phyloP scores from a whole-genome alignment of 2,888 invertebrate genomes.

The Tortrix viridana region DNA sequence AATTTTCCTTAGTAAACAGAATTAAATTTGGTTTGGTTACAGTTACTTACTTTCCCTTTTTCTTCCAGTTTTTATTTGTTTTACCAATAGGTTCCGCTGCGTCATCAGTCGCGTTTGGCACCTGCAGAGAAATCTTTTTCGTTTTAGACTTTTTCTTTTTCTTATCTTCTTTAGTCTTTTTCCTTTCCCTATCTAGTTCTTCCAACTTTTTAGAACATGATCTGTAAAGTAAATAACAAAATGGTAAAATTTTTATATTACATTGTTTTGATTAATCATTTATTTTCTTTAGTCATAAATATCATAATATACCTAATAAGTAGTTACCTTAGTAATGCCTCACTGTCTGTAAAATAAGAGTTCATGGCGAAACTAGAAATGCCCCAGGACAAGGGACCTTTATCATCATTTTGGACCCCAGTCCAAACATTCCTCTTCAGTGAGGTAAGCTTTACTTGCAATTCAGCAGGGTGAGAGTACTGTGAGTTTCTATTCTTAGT shows the following conservation, averaged over 20 bases:
- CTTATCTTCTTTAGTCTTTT: constrained; percentile 71
- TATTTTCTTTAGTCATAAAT: background rate
- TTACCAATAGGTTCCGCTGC: constrained; percentile 67
- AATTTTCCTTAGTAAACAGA: background rate
- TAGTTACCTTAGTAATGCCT: constrained; percentile 82
- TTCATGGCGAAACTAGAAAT: constrained; percentile 83
- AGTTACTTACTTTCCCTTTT: constrained; percentile 77
- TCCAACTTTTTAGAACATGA: constrained; percentile 87
- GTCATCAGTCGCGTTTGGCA: constrained; percentile 71
- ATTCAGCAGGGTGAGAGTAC: constrained; percentile 81
- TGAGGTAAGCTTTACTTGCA: constrained; percentile 87
- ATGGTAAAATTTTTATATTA: background rate
- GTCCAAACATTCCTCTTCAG: constrained; percentile 91
- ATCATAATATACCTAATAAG: too few relatives aligned
- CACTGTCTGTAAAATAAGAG: constrained; percentile 82
- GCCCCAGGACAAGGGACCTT: constrained; percentile 88
- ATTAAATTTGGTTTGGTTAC: too few relatives aligned
- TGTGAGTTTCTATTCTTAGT: constrained; percentile 72
- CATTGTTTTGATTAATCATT: background rate
- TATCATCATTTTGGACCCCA: constrained; percentile 81
- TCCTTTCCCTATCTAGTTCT: constrained; percentile 73
- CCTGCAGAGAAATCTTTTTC: constrained; percentile 73
- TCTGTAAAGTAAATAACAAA: constrained; percentile 61
- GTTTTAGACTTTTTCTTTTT: constrained; percentile 77
- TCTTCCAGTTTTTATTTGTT: constrained; percentile 71